Percentiles rank a stretch among this genome's conserved stretches.
phyloP scores from a whole-genome alignment of 1,140 invertebrate genomes.

The Drosophila bipectinata region DNA sequence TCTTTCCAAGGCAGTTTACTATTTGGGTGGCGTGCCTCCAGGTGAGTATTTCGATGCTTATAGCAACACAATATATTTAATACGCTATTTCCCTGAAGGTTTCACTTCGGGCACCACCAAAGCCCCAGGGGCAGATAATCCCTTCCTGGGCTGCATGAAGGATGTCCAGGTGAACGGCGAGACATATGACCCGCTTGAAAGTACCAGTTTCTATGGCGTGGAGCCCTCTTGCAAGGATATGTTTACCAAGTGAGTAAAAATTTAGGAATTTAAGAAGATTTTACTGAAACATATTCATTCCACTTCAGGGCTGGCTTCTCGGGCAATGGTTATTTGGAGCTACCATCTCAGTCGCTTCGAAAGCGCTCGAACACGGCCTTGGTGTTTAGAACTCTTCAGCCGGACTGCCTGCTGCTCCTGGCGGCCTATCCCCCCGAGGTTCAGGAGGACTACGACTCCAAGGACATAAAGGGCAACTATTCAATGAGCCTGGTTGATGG shows the following conservation, averaged over 20 bases:
- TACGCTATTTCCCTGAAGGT: constrained; percentile 19
- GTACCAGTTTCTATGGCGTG: constrained; percentile 90
- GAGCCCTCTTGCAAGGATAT: constrained; percentile 88
- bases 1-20: constrained; percentile 87
- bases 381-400: constrained; percentile 90
- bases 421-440: constrained; percentile 88
- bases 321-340: constrained; percentile 91
- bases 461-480: constrained; percentile 86
- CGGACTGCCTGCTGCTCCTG: constrained; percentile 89
- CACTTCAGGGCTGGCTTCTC: constrained; percentile 88
- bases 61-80: background rate
- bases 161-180: constrained; percentile 90
- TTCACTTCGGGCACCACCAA: constrained; percentile 77
- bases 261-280: background rate
- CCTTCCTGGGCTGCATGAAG: constrained; percentile 93
- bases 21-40: constrained; percentile 92
- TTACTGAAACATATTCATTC: background rate
- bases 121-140: constrained; percentile 84
- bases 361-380: constrained; percentile 89
- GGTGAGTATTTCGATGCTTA: constrained; percentile 72
- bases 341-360: constrained; percentile 87
- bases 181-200: constrained; percentile 85
- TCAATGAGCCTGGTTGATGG: constrained; percentile 88
- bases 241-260: constrained; percentile 86
- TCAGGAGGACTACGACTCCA: constrained; percentile 83